Base-by-base conservation (phyloP, 2,888 invertebrate species). In the Unio pictorum region DNA sequence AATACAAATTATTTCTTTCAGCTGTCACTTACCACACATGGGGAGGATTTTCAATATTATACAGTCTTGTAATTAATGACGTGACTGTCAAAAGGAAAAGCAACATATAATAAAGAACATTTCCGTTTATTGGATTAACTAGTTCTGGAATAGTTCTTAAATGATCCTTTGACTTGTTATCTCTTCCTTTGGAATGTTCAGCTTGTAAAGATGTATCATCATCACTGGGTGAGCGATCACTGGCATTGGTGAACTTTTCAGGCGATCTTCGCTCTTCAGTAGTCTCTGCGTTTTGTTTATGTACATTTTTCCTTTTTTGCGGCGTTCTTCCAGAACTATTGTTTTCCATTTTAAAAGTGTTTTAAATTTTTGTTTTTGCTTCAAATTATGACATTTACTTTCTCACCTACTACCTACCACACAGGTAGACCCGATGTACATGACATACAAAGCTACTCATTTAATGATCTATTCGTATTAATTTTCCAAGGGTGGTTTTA, bases 31-130 rank as follows among this genome's bases (percentile, higher is more conserved):
- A 96, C 97, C 97, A 98, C 45, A 98, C 95, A 93, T 97, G 97
- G 90, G 95, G 94, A 3, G 98, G 98, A 87, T 96, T 94, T 30
- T 94, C 92, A 59, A 98, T 95, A 92, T 95, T 96, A 87, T 97
- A 95, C 90, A 95, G 95, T 84, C 97, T 92, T 17, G 96, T 96
- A 55, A 92, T 91, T 79, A 94, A 91, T 55, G 96, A 94, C 63
- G 94, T 61, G 4, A 76, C 55, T 20, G 81, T 78, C 54, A 85
- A 69, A 28, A 82, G 59, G 28, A 72, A 11, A 45, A 85, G 71
- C 11, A 80, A 72, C 2, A 72, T n/a, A 64, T 73, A 75, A 67
- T 82, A 81, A 17, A 74, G 64, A 45, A 68, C 28, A 45, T 57
- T 62, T 68, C 68, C 69, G 30, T 69, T 66, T 62, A 55, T 62